These are phyloP conservation scores for Anguilla pacifica DNA, from an alignment of 2,797 vertebrate species.

Conservation along the genomic window DNA sequence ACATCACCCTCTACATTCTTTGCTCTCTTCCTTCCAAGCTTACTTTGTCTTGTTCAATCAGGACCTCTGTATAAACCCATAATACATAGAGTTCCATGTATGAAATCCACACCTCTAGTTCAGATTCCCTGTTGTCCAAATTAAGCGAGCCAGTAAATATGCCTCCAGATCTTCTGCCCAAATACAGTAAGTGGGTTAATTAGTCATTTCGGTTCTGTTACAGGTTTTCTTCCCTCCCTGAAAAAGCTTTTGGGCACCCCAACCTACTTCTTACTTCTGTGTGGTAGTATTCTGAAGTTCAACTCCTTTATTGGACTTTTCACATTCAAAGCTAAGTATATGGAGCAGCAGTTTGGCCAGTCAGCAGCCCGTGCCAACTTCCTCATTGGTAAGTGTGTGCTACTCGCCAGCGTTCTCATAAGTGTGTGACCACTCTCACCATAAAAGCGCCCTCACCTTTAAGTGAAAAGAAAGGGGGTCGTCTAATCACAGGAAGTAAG, in stretches of 20 bases:
- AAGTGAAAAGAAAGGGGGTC: background rate
- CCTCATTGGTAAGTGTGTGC: slow-evolving; percentile 70
- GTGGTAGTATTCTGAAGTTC: slow-evolving; percentile 69
- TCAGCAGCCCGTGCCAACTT: slow-evolving; percentile 77
- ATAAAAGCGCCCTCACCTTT: too few species aligned
- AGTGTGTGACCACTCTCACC: background rate
- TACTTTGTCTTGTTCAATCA: background rate
- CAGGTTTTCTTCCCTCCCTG: slow-evolving; percentile 73
- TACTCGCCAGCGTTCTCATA: background rate
- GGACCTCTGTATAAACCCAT: background rate
- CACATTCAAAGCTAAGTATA: slow-evolving; percentile 79
- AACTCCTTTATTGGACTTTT: slow-evolving; percentile 72
- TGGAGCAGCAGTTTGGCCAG: slow-evolving; percentile 80
- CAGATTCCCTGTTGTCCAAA: too few species aligned
- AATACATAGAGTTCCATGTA: background rate
- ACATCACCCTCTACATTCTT: background rate
- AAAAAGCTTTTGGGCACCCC: slow-evolving; percentile 70
- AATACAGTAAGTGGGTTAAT: background rate
- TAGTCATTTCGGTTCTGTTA: background rate
- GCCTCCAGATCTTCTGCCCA: background rate
- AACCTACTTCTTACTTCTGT: slow-evolving; percentile 72
- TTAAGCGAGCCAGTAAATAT: slow-evolving; percentile 1
- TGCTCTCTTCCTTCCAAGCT: background rate
- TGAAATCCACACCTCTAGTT: background rate
- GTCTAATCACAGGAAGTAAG: background rate